phyloP scores from a whole-genome alignment of 2,888 invertebrate genomes.

The Nomada ruficornis region DNA sequence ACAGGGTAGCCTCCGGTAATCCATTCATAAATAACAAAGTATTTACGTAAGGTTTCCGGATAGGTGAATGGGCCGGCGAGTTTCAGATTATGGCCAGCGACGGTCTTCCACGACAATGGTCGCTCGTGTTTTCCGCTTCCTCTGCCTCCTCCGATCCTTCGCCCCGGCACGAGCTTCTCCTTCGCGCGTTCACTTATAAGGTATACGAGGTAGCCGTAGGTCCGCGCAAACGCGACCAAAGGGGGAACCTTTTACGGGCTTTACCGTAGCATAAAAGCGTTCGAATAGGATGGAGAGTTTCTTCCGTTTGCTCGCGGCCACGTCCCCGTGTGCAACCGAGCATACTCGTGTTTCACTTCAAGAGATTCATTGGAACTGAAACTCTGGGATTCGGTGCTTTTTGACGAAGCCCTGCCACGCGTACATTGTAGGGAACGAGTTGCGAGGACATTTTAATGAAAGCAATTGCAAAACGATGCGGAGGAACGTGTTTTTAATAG shows the following conservation, averaged over 20 bases:
- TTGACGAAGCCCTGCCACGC: background rate
- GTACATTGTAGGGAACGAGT: background rate
- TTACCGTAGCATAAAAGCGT: constrained; percentile 53
- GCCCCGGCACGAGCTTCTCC: constrained; percentile 20
- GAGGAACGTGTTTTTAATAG: too few species aligned
- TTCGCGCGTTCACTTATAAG: constrained; percentile 40
- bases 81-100: constrained; percentile 53
- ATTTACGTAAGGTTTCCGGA: constrained; percentile 58
- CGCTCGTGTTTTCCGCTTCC: constrained; percentile 42
- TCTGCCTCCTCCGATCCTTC: constrained; percentile 4
- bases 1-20: constrained; percentile 55
- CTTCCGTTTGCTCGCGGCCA: constrained; percentile 23
- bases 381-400: too few species aligned
- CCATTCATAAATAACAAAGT: constrained; percentile 72
- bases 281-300: constrained; percentile 31
- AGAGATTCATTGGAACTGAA: background rate
- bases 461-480: too few species aligned
- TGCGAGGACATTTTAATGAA: too few species aligned
- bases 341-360: constrained; percentile 18
- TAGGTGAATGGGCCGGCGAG: constrained; percentile 61
- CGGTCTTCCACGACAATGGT: constrained; percentile 39
- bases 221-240: constrained; percentile 38
- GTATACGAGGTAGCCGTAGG: constrained; percentile 7
- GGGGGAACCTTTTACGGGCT: constrained; percentile 58
- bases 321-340: background rate